These are phyloP conservation scores for Ramphastos sulfuratus DNA, from an alignment of 2,113 vertebrate species.

Conservation along the genomic window DNA sequence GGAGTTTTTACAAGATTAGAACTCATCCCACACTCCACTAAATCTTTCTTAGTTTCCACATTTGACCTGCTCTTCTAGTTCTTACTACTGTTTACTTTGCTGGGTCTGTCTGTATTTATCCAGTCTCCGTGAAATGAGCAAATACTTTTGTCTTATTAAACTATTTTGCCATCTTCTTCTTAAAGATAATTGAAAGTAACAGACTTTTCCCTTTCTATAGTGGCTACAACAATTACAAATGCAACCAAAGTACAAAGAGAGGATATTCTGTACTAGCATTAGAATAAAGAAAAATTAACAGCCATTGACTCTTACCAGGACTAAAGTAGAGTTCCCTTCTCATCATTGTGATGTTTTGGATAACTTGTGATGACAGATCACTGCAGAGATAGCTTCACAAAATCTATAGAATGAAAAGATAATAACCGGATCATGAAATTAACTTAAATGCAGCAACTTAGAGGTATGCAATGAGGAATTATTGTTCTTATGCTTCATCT, in stretches of 20 bases:
- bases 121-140: not conserved
- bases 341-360: not conserved
- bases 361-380: not conserved
- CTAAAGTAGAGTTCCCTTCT: not conserved
- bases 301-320: not conserved
- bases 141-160: not conserved
- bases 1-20: not conserved
- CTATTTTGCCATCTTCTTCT: not conserved
- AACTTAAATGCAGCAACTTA: conserved; percentile 49
- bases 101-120: not conserved
- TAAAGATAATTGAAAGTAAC: not conserved
- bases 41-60: not conserved
- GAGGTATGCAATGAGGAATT: not conserved
- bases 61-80: not conserved
- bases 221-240: not conserved
- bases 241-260: accelerated
- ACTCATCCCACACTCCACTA: not conserved
- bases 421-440: conserved; percentile 50
- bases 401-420: conserved; percentile 15
- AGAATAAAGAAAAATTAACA: not conserved
- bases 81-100: not conserved
- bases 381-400: not conserved
- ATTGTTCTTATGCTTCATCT: conserved; percentile 48
- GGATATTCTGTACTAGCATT: too few species aligned
- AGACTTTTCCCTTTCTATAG: not conserved